Conservation (phyloP, 2,113 vertebrate species). For the Sigmodon hispidus region DNA sequence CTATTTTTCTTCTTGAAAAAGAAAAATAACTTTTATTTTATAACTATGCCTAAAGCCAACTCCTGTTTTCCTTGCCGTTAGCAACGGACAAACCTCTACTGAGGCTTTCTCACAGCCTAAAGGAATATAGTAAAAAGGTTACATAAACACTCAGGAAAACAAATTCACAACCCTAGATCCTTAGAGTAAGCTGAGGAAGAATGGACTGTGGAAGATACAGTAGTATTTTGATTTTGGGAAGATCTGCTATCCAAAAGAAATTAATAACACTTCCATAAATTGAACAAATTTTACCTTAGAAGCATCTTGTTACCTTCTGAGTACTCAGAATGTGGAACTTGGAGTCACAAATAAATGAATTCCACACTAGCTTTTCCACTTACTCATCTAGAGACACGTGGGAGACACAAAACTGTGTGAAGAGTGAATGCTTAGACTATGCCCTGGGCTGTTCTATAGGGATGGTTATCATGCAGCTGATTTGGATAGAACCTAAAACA, state of each 20-base stretch:
- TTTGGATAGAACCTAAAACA: not conserved
- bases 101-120: conserved; percentile 45
- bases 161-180: conserved; percentile 51
- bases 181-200: conserved; percentile 52
- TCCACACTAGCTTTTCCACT: not conserved
- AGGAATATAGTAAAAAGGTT: conserved; percentile 62
- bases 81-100: conserved; percentile 57
- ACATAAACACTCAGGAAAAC: conserved; percentile 46
- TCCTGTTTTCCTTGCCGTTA: conserved; percentile 59
- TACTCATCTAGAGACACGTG: not conserved
- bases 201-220: not conserved
- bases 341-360: not conserved
- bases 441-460: not conserved
- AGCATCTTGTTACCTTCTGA: not conserved
- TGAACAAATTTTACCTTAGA: conserved; percentile 31
- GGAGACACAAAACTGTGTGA: not conserved
- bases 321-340: not conserved
- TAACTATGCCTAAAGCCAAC: conserved; percentile 62
- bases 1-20: conserved; percentile 60
- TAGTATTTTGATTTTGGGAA: conserved; percentile 58
- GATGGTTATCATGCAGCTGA: not conserved
- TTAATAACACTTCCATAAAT: conserved; percentile 44
- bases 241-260: conserved; percentile 21
- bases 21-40: conserved; percentile 39
- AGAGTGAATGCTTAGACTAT: not conserved